Percentiles rank a stretch among this genome's conserved stretches.
Evolutionary conservation across 2,888 invertebrate genomes (phyloP).

Genomic region (Galerucella pusilla): DNA sequence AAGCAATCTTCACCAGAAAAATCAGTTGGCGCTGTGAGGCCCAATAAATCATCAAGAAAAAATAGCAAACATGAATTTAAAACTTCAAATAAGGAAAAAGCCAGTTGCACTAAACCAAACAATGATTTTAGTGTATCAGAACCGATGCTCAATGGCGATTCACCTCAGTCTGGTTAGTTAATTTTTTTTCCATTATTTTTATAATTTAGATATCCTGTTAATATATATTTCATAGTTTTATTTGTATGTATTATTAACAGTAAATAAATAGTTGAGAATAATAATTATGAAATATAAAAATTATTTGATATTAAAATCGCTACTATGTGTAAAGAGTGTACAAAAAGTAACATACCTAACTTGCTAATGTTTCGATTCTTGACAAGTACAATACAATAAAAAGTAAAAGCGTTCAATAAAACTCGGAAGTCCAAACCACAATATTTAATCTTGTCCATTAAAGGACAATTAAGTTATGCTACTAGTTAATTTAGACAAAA

Average conservation of each 20-base stretch:
- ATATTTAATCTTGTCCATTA: too few species aligned
- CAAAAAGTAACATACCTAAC: too few species aligned
- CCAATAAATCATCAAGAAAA: not conserved
- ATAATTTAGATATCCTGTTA: not conserved
- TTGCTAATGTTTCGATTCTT: too few species aligned
- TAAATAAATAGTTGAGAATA: conserved; percentile 2
- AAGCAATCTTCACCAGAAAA: not conserved
- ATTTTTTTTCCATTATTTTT: conserved; percentile 6
- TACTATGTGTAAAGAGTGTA: not conserved
- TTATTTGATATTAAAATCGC: not conserved
- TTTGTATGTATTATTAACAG: conserved; percentile 2
- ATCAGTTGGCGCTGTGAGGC: not conserved
- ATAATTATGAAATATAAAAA: conserved; percentile 1
- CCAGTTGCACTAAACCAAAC: not conserved
- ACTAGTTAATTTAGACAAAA: too few species aligned
- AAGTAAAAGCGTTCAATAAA: too few species aligned
- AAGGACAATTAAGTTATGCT: too few species aligned
- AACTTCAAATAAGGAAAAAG: not conserved
- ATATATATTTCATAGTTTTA: not conserved
- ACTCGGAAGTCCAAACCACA: too few species aligned
- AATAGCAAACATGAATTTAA: not conserved
- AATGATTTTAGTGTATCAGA: not conserved
- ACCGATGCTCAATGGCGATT: not conserved
- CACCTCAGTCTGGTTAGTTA: conserved; percentile 39
- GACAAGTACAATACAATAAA: too few species aligned